A percentile compares a stretch with the other conserved stretches of the same genome.
Evolutionary conservation across 2,888 invertebrate species (phyloP).

Genomic region (Andrena hattorfiana): DNA sequence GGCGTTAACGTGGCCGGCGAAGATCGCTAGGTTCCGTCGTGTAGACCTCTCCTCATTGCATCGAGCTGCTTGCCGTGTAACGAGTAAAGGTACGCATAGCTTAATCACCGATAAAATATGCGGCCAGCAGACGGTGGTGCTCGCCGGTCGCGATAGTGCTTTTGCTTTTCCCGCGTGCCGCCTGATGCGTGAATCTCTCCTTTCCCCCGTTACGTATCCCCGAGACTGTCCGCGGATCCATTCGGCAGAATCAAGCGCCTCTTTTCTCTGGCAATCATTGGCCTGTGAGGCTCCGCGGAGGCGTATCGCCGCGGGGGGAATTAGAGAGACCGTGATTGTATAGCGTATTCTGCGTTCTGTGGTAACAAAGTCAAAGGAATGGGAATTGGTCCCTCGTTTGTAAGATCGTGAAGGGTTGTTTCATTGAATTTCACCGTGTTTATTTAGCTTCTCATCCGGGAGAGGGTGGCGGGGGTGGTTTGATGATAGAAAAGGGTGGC

Average conservation of each 20-base stretch:
- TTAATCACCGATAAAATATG: constrained; percentile 35
- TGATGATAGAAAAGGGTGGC: no score
- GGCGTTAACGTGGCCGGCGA: constrained; percentile 12
- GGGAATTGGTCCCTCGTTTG: background rate
- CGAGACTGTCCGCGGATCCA: background rate
- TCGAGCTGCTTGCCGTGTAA: constrained; percentile 35
- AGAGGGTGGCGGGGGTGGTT: no score
- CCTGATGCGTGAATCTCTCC: constrained; percentile 50
- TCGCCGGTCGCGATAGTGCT: constrained; percentile 9
- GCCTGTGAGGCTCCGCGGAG: background rate
- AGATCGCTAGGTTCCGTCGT: constrained; percentile 41
- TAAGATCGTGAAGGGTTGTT: background rate
- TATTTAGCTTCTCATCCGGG: no score
- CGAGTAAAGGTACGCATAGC: constrained; percentile 9
- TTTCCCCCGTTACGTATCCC: background rate
- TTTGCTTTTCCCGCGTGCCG: constrained; percentile 39
- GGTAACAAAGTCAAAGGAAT: background rate
- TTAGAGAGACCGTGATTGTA: background rate
- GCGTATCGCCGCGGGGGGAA: background rate
- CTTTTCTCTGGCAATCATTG: background rate
- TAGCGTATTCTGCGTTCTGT: background rate
- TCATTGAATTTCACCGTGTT: background rate
- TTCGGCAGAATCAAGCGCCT: background rate
- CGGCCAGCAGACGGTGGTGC: constrained; percentile 15
- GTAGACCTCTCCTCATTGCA: constrained; percentile 48